Base-by-base conservation (phyloP, 2,888 invertebrate genomes). In the Acanthopleura granulata region DNA sequence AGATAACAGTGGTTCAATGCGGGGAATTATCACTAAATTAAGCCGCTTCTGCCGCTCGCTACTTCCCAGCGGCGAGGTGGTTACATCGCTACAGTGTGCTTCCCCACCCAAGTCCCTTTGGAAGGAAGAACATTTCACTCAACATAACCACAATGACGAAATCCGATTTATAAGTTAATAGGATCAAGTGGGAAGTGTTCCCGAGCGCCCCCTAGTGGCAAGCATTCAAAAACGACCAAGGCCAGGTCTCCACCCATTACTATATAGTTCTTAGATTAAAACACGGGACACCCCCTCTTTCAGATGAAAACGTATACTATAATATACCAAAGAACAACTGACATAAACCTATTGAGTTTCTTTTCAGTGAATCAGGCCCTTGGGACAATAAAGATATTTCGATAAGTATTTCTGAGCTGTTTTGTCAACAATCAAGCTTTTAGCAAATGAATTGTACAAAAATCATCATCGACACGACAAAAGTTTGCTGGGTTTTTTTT, bases 101-200 rank as follows among this genome's bases (percentile, higher is more conserved):
- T 40, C 40, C 40, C 40, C 40, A 40, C 40, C 40, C 40, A 40
- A 9, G 40, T 57, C 12, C n/a, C 57, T 57, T 57, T 12, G 6
- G 18, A 12, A 12, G 22, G n/a, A 22, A 18, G 22, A 18, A 57
- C 22, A 57, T 57, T 57, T 57, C n/a, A 57, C 22, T 57, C 57
- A 57, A 57, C 57, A 57, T n/a, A 57, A 57, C 57, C 57, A 57
- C 57, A 57, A 57, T 57, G 22, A 22, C n/a, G 57, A 18, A 18
- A 57, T 57, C 57, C 57, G 57, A 57, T 57, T 57, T n/a, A 57
- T 18, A 18, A 18, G n/a, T 57, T 57, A 57, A 57, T 57, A 57
- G 22, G 4, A 57, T 22, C 57, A 57, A 57, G 57, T 57, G 22
- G 18, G 22, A n/a, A 6, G 57, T 57, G 57, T 18, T 57, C 22